Conservation (phyloP, 2,113 vertebrate genomes). For the Heteronetta atricapilla region DNA sequence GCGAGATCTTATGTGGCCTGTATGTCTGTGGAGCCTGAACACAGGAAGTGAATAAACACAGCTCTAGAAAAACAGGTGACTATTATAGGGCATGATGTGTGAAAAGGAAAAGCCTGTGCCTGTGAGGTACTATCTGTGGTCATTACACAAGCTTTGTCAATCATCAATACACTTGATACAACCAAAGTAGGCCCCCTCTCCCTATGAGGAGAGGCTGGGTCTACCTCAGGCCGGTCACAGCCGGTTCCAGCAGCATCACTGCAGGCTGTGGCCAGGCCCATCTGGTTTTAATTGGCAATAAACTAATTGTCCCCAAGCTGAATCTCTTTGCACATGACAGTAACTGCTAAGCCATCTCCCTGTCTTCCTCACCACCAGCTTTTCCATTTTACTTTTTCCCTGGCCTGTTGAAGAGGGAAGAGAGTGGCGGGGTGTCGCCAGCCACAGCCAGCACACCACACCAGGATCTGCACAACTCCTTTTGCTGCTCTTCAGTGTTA, state of each 20-base stretch:
- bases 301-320: neutral
- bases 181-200: no score
- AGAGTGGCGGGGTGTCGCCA: accelerated
- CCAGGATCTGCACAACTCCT: neutral
- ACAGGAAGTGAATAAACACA: neutral
- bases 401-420: neutral
- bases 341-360: neutral
- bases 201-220: neutral
- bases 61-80: accelerated
- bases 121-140: neutral
- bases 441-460: neutral
- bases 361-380: neutral
- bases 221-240: accelerated
- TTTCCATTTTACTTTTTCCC: neutral
- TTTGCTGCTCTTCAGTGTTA: neutral
- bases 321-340: neutral
- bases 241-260: neutral
- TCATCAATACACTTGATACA: neutral
- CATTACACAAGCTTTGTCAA: neutral
- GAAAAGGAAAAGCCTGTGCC: neutral
- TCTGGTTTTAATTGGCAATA: neutral
- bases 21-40: neutral
- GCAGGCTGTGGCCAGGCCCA: neutral
- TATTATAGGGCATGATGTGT: accelerated
- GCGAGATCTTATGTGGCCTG: accelerated